Evolutionary conservation across 2,888 invertebrate species (phyloP).

Genomic region (Blastobasis lacticolella): DNA sequence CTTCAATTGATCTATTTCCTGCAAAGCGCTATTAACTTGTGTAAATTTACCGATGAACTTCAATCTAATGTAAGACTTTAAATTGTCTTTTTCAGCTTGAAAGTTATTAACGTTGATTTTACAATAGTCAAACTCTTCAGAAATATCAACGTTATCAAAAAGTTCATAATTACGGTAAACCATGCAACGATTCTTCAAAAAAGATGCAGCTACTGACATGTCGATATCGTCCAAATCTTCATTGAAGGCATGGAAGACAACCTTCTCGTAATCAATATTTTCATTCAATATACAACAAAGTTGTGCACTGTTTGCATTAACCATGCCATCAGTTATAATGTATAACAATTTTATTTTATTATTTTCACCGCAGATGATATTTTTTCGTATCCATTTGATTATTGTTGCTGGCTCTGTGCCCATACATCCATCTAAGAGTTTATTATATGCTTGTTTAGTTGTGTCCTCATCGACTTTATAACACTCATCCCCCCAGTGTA

Average conservation of each 20-base stretch:
- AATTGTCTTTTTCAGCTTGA: slow-evolving; percentile 19
- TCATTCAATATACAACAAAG: slow-evolving; percentile 20
- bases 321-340: slow-evolving; percentile 28
- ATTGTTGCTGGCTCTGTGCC: slow-evolving; percentile 12
- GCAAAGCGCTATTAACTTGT: slow-evolving; percentile 13
- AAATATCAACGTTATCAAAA: slow-evolving; percentile 23
- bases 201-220: slow-evolving; percentile 24
- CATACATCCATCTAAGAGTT: neutral
- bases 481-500: slow-evolving; percentile 27
- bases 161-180: slow-evolving; percentile 25
- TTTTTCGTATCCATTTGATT: slow-evolving; percentile 8
- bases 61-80: slow-evolving; percentile 31
- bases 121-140: slow-evolving; percentile 27
- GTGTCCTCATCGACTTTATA: slow-evolving; percentile 20
- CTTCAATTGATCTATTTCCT: slow-evolving; percentile 29
- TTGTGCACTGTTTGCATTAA: neutral
- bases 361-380: slow-evolving; percentile 9
- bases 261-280: slow-evolving; percentile 24
- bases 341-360: slow-evolving; percentile 25
- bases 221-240: slow-evolving; percentile 9
- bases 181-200: slow-evolving; percentile 23
- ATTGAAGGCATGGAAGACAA: slow-evolving; percentile 26
- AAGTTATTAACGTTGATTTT: slow-evolving; percentile 26
- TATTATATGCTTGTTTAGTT: slow-evolving; percentile 8
- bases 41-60: slow-evolving; percentile 24